Base-by-base conservation (phyloP, 1,140 invertebrate species). In the Lanistes nyassanus region DNA sequence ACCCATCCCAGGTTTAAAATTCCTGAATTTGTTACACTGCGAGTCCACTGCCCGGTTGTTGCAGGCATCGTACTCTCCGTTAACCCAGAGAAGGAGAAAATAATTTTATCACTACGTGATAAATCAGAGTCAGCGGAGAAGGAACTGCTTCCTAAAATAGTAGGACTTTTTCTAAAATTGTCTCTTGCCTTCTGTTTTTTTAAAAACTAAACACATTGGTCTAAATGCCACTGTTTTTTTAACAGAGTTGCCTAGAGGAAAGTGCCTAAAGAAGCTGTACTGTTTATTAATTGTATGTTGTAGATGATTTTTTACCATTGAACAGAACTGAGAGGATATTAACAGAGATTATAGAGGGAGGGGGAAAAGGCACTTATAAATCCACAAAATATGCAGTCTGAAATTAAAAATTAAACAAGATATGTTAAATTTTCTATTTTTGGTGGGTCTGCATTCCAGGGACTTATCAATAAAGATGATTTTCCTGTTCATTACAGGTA, bases 401-500 rank as follows among this genome's bases (percentile, higher is more conserved):
- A n/a, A n/a, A n/a, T n/a, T n/a, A n/a, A 47, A 47, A 47, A 13
- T 2, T 6, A 47, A 3, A 47, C 42, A 47, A 47, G 42, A 16
- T 47, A 47, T 47, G 9, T 47, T 47, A 47, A 47, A 47, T 47
- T 47, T 47, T 9, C 42, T 47, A 16, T 47, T 64, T 36, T 60
- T 74, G 29, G 19, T 36, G n/a, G 47, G 7, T 36, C 21, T 62
- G 13, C 71, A 39, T 53, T 76, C 53, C 92, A 97, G 83, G 96
- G 96, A 81, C 92, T 96, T 70, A 94, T 97, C 85, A 93, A 92
- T 91, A 92, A 93, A 47, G 93, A 95, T 76, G 95, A 97, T 87
- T 93, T 97, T 82, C 95, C 95, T 29, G 91, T 94, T 72, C 92
- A 94, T 82, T 97, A 95, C 91, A 95, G 94, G 96, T 97, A 93